These are phyloP conservation scores for Orgyia antiqua DNA, from an alignment of 2,888 invertebrate genomes.

Conservation along the genomic window DNA sequence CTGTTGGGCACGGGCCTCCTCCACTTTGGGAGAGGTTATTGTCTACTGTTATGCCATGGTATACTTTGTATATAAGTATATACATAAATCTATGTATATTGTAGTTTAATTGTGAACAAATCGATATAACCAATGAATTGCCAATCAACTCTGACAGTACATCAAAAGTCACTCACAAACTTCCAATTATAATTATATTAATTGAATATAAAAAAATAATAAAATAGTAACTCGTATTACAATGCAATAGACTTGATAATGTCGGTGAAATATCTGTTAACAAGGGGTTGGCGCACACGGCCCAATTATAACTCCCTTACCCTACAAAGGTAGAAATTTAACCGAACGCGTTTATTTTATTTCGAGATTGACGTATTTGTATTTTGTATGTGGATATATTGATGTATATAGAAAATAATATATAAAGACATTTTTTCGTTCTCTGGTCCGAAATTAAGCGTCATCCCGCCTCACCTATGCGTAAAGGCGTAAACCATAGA, in stretches of 20 bases:
- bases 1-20: too few species aligned
- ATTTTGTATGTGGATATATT: too few species aligned
- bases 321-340: slow-evolving; percentile 54
- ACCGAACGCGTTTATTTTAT: slow-evolving; percentile 70
- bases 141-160: slow-evolving; percentile 15
- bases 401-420: too few species aligned
- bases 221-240: slow-evolving; percentile 18
- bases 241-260: slow-evolving; percentile 21
- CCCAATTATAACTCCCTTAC: slow-evolving; percentile 49
- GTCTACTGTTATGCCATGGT: too few species aligned
- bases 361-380: slow-evolving; percentile 58
- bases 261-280: slow-evolving; percentile 6
- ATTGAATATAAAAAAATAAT: slow-evolving; percentile 36
- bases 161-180: slow-evolving; percentile 43
- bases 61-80: too few species aligned
- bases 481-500: too few species aligned
- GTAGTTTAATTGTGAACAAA: too few species aligned
- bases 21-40: too few species aligned
- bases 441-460: too few species aligned
- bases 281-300: slow-evolving; percentile 52
- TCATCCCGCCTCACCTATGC: too few species aligned
- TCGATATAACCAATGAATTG: slow-evolving; percentile 14
- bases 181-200: slow-evolving; percentile 52
- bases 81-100: too few species aligned
- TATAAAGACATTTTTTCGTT: too few species aligned